Percentiles rank a stretch among this genome's conserved stretches.
Conservation (phyloP, 2,797 vertebrate genomes). For the Sphaeramia orbicularis region DNA sequence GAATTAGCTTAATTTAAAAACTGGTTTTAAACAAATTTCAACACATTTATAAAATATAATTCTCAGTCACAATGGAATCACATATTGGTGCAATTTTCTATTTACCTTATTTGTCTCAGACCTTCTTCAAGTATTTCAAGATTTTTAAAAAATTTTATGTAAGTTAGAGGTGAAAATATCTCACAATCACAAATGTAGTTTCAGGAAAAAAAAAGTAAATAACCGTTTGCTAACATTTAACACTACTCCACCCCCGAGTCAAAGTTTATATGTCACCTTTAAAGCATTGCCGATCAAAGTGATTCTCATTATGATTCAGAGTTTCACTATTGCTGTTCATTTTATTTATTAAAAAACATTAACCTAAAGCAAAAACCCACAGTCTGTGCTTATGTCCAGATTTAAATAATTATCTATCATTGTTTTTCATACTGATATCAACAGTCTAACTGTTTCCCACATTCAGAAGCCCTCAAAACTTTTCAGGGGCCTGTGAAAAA, state of each 20-base stretch:
- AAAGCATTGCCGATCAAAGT: conserved; percentile 69
- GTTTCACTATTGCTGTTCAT: conserved; percentile 73
- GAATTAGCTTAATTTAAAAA: not conserved
- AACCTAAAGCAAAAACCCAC: conserved; percentile 46
- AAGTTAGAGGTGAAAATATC: not conserved
- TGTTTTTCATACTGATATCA: conserved; percentile 20
- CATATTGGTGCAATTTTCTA: no score
- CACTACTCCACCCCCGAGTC: conserved; percentile 59
- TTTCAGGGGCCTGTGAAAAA: conserved; percentile 58
- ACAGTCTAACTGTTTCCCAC: no score
- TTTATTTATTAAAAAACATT: conserved; percentile 73
- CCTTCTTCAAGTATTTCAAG: not conserved
- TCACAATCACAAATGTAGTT: conserved; percentile 25
- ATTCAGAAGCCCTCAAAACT: not conserved
- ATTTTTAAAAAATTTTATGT: not conserved
- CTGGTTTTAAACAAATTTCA: not conserved
- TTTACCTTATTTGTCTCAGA: not conserved
- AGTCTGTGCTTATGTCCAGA: conserved; percentile 2
- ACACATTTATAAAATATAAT: conserved; percentile 3
- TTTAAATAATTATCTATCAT: conserved; percentile 49
- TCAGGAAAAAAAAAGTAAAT: conserved; percentile 33
- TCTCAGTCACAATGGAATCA: not conserved
- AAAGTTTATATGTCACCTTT: conserved; percentile 64
- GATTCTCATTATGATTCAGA: conserved; percentile 70
- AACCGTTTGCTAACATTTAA: conserved; percentile 57